These are phyloP conservation scores for Cryptocheilus praepositus DNA, from an alignment of 2,888 invertebrate species.

Conservation along the genomic window DNA sequence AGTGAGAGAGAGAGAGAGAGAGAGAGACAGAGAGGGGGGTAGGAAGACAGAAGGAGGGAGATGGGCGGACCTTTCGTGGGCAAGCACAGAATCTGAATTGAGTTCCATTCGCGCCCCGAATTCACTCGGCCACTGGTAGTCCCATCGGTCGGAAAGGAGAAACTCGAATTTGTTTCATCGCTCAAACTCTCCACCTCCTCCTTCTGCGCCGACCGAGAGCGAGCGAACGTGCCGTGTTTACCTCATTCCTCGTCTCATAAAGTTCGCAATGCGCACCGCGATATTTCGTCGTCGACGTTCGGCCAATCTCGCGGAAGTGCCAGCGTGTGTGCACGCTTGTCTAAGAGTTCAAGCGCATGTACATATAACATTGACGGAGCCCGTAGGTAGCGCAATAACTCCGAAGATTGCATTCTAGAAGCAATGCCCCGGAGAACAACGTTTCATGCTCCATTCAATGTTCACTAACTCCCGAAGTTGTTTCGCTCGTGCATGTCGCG, in stretches of 20 bases:
- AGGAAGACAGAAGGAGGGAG: slow-evolving; percentile 17
- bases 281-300: slow-evolving; percentile 14
- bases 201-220: slow-evolving; percentile 7
- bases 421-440: no score
- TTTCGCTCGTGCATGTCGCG: no score
- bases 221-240: slow-evolving; percentile 18
- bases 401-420: no score
- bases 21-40: no score
- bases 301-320: no score
- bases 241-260: slow-evolving; percentile 31
- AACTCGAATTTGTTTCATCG: slow-evolving; percentile 55
- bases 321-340: no score
- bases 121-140: slow-evolving; percentile 50
- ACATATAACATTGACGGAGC: no score
- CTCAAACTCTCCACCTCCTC: slow-evolving; percentile 10
- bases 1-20: slow-evolving; percentile 37
- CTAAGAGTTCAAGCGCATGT: no score
- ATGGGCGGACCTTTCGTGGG: slow-evolving; percentile 24
- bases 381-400: no score
- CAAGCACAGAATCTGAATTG: slow-evolving; percentile 51
- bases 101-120: slow-evolving; percentile 57
- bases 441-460: no score
- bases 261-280: slow-evolving; percentile 13
- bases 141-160: slow-evolving; percentile 48
- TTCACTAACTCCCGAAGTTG: no score